Conservation (phyloP, 2,797 vertebrate species). For the Manis pentadactyla region DNA sequence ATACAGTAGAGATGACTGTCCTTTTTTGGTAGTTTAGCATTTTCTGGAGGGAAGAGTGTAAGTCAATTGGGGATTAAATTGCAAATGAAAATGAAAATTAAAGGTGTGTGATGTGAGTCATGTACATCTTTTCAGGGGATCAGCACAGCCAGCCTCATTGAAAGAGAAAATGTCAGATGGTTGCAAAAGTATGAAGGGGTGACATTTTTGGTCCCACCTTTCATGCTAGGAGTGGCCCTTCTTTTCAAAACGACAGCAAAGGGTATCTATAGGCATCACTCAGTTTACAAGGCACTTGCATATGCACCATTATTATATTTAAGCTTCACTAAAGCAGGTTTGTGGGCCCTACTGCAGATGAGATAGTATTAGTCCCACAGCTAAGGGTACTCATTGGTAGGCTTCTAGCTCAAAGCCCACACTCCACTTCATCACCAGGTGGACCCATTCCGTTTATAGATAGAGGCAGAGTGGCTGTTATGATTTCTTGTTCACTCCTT, state of each 20-base stretch:
- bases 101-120: background rate
- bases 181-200: background rate
- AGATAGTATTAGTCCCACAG: background rate
- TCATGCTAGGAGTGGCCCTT: background rate
- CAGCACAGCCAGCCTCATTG: background rate
- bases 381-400: background rate
- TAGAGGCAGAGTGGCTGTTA: background rate
- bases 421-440: background rate
- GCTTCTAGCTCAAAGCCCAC: background rate
- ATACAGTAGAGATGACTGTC: background rate
- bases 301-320: background rate
- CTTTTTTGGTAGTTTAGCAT: conserved; percentile 38
- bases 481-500: background rate
- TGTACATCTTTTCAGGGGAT: background rate
- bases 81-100: conserved; percentile 46
- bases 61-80: conserved; percentile 3
- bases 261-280: background rate
- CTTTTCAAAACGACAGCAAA: background rate
- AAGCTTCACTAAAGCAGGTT: background rate
- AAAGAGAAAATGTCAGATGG: conserved; percentile 1
- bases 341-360: background rate
- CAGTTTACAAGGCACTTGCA: background rate
- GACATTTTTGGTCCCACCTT: background rate
- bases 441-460: background rate
- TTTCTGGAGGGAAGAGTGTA: conserved; percentile 37